Evolutionary conservation across 2,888 invertebrate genomes (phyloP).

Genomic region (Trissonchulus sp.): DNA sequence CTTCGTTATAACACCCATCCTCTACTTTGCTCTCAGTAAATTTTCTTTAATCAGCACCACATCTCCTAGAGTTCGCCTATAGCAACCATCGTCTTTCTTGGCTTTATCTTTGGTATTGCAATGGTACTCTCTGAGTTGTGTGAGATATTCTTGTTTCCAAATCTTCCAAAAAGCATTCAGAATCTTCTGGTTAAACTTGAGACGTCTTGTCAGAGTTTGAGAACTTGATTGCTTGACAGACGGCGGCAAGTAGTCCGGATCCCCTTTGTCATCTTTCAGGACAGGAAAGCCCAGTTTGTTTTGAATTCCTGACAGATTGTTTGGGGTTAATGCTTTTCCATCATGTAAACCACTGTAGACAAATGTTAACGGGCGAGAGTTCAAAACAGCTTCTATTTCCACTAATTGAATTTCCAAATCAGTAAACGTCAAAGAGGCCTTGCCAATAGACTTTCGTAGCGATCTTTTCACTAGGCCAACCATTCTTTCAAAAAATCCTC

Average conservation of each 20-base stretch:
- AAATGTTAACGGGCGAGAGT: conserved; percentile 23
- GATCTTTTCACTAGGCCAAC: conserved; percentile 50
- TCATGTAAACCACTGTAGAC: conserved; percentile 17
- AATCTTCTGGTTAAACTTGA: background rate
- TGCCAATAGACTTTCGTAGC: conserved; percentile 7
- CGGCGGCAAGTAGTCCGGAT: background rate
- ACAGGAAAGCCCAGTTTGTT: no score
- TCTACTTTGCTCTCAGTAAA: background rate
- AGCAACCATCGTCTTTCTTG: no score
- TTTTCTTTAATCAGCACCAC: conserved; percentile 4
- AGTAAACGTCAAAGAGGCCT: background rate
- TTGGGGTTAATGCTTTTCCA: background rate
- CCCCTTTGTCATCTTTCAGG: no score
- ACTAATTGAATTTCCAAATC: conserved; percentile 24
- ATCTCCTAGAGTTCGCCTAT: background rate
- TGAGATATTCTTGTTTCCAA: conserved; percentile 18
- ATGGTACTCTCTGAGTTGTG: background rate
- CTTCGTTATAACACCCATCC: conserved; percentile 14
- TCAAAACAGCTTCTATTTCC: conserved; percentile 29
- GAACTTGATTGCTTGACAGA: no score
- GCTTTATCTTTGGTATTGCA: background rate
- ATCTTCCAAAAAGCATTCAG: conserved; percentile 18
- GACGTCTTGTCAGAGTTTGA: no score
- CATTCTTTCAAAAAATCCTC: conserved; percentile 55
- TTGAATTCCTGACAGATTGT: background rate